Base-by-base conservation (phyloP, 2,113 vertebrate species). In the Chroicocephalus ridibundus region DNA sequence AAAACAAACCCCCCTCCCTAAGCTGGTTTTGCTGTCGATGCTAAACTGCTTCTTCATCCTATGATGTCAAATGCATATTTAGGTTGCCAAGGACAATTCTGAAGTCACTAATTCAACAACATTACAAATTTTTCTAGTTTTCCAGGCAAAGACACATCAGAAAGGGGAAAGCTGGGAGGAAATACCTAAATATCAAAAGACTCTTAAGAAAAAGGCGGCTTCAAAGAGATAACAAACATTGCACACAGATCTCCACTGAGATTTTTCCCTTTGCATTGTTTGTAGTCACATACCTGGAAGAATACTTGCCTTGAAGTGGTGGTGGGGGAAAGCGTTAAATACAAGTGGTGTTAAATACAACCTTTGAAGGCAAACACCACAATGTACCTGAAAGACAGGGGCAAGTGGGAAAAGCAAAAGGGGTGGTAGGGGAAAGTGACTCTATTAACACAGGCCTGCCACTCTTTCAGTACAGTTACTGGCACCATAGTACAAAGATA, bases 251-350 rank as follows among this genome's bases (percentile, higher is more conserved):
- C 85, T 83, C 93, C 75, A 89, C 9, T 86, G 68, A 94, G 81
- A 95, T 90, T 82, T 62, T 91, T 60, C 60, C 89, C n/a, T 77
- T 9, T 86, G 77, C 85, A 88, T 87, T 93, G 93, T 83, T 83
- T 91, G 89, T 55, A 58, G 55, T 93, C 93, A 90, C 91, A 97
- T 90, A 97, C 87, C 91, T 96, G 87, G 93, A 87, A 88, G 78
- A 94, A 91, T 58, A 93, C 71, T 80, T 94, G 84, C 93, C 91
- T 93, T 96, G 89, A 96, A 94, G 94, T 74, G 74, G 77, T 71
- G 31, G 25, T 9, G 31, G 57, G 58, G 9, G 21, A 65, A 65
- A 92, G 70, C 19, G 1, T 55, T 96, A 90, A 93, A 94, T 75
- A 82, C 61, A 93, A 90, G 70, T 40, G 74, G 77, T 94, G 95